Percentiles rank a stretch among this genome's conserved stretches.
Conservation (phyloP, 2,113 vertebrate species). For the Syngnathus floridae region DNA sequence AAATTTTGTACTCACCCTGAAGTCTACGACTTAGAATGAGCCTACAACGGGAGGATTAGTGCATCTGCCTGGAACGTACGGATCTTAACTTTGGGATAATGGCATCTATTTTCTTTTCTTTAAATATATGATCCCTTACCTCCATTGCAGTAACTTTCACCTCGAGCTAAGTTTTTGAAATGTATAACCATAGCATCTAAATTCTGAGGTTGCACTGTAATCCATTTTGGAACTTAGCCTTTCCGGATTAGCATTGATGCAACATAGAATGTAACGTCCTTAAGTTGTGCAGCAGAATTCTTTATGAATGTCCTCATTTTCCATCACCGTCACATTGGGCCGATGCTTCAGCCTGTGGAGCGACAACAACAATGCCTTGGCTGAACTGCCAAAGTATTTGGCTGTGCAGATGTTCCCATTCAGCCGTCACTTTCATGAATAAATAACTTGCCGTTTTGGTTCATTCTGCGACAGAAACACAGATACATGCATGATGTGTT, state of each 20-base stretch:
- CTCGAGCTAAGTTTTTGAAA: background rate
- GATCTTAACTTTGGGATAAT: too few species aligned
- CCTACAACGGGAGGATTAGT: background rate
- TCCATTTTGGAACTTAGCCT: conserved; percentile 7
- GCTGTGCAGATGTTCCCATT: conserved; percentile 26
- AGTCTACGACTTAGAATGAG: too few species aligned
- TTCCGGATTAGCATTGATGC: conserved; percentile 31
- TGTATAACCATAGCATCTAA: background rate
- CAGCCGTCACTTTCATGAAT: conserved; percentile 27
- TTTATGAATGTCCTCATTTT: conserved; percentile 34
- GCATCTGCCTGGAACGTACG: background rate
- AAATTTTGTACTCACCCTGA: too few species aligned
- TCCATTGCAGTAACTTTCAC: background rate
- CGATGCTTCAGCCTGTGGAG: conserved; percentile 29
- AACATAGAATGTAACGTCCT: conserved; percentile 32
- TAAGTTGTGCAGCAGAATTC: conserved; percentile 13
- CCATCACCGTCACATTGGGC: conserved; percentile 1
- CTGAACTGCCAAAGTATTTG: conserved; percentile 2
- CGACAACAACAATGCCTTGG: conserved; percentile 23
- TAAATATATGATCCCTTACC: background rate
- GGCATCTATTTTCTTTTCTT: too few species aligned
- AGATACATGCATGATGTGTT: conserved; percentile 30
- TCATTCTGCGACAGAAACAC: conserved; percentile 33
- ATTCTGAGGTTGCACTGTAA: background rate
- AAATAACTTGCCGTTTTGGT: conserved; percentile 22